A percentile compares a stretch with the other conserved stretches of the same genome.
These are phyloP conservation scores for Catocala fraxini DNA, from an alignment of 2,888 invertebrate genomes.

Conservation along the genomic window DNA sequence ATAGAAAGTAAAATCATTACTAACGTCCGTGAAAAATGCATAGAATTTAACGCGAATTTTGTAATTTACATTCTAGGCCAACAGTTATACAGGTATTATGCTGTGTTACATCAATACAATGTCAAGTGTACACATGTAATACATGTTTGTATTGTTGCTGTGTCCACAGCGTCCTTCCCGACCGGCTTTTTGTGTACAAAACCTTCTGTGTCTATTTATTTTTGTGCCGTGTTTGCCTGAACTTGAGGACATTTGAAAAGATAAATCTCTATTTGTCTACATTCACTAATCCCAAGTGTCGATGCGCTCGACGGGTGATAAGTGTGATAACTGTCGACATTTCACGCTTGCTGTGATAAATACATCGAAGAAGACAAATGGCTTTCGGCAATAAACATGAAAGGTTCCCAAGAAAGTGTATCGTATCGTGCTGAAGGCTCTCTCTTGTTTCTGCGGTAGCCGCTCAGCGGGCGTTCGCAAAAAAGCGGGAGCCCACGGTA, in stretches of 20 bases:
- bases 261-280: conserved; percentile 78
- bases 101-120: conserved; percentile 60
- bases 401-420: conserved; percentile 40
- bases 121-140: conserved; percentile 62
- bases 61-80: conserved; percentile 19
- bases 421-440: conserved; percentile 66
- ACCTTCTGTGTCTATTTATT: conserved; percentile 67
- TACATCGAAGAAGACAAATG: conserved; percentile 56
- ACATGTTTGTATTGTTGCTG: conserved; percentile 58
- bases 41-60: conserved; percentile 29
- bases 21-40: neutral
- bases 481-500: conserved; percentile 69
- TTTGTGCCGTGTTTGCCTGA: conserved; percentile 74
- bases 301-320: conserved; percentile 58
- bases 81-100: conserved; percentile 29
- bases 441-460: conserved; percentile 63
- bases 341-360: conserved; percentile 63
- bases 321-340: conserved; percentile 61
- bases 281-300: conserved; percentile 71
- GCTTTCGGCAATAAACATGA: conserved; percentile 45
- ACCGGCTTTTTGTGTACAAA: conserved; percentile 65
- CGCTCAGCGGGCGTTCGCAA: conserved; percentile 62
- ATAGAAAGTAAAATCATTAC: conserved; percentile 1
- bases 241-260: conserved; percentile 67
- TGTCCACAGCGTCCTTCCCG: conserved; percentile 66